These are phyloP conservation scores for Drosophila jambulina DNA, from an alignment of 1,140 invertebrate genomes.

Conservation along the genomic window DNA sequence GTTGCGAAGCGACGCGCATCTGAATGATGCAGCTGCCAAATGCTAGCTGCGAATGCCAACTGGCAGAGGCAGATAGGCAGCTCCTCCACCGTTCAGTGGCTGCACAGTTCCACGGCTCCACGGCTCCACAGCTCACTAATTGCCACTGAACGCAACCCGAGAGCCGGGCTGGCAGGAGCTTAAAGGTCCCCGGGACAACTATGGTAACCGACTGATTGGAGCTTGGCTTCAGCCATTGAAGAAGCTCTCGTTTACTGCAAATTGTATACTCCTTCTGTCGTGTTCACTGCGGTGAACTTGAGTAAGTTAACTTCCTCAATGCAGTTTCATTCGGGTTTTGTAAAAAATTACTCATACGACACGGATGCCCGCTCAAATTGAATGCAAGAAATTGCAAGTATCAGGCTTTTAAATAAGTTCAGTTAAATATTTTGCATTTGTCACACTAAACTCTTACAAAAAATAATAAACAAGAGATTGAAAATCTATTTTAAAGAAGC, in stretches of 20 bases:
- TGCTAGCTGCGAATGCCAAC: constrained; percentile 20
- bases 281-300: background rate
- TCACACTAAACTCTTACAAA: background rate
- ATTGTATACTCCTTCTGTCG: background rate
- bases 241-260: background rate
- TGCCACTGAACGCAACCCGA: constrained; percentile 16
- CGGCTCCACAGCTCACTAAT: constrained; percentile 19
- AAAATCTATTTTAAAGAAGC: background rate
- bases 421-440: background rate
- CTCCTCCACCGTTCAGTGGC: background rate
- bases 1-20: constrained; percentile 61
- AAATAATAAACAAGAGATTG: background rate
- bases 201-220: constrained; percentile 4
- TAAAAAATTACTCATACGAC: background rate
- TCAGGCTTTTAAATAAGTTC: background rate
- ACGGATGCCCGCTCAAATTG: background rate
- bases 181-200: constrained; percentile 7
- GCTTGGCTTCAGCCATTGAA: background rate
- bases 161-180: background rate
- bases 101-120: background rate
- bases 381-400: background rate
- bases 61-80: constrained; percentile 30
- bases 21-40: constrained; percentile 63
- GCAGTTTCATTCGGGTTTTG: background rate
- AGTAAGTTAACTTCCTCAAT: background rate